phyloP scores from a whole-genome alignment of 64 coral and sea anemone species.

The Platygyra sinensis region DNA sequence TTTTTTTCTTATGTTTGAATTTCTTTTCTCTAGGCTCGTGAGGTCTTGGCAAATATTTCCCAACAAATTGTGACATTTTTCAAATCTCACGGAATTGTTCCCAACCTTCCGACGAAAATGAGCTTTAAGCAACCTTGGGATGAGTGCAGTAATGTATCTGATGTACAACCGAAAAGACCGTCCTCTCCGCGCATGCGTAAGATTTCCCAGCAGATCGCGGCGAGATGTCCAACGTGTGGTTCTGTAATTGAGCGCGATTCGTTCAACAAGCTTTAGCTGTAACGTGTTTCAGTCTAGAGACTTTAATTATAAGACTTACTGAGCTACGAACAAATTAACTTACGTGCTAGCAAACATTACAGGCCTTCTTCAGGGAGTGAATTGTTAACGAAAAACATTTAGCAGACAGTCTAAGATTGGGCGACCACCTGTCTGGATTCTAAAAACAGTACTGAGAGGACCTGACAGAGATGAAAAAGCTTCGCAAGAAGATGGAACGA shows the following conservation, averaged over 20 bases:
- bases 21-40: conserved; percentile 59
- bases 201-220: conserved; percentile 32
- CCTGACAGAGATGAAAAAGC: too few relatives aligned
- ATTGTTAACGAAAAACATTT: too few relatives aligned
- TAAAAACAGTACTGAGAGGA: too few relatives aligned
- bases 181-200: conserved; percentile 65
- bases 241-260: conserved; percentile 51
- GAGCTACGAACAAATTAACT: background rate
- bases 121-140: conserved; percentile 52
- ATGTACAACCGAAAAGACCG: conserved; percentile 10
- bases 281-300: background rate
- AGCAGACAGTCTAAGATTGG: too few relatives aligned
- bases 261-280: background rate
- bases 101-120: conserved; percentile 66
- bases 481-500: too few relatives aligned
- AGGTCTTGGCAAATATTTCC: conserved; percentile 79
- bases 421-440: background rate
- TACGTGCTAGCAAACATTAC: too few relatives aligned
- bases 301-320: background rate
- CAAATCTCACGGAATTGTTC: conserved; percentile 74
- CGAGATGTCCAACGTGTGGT: conserved; percentile 87
- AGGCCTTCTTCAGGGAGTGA: too few relatives aligned
- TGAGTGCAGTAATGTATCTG: conserved; percentile 11
- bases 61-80: conserved; percentile 76
- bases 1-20: background rate